These are phyloP conservation scores for Mactra quadrangularis DNA, from an alignment of 1,140 invertebrate genomes.

Conservation along the genomic window DNA sequence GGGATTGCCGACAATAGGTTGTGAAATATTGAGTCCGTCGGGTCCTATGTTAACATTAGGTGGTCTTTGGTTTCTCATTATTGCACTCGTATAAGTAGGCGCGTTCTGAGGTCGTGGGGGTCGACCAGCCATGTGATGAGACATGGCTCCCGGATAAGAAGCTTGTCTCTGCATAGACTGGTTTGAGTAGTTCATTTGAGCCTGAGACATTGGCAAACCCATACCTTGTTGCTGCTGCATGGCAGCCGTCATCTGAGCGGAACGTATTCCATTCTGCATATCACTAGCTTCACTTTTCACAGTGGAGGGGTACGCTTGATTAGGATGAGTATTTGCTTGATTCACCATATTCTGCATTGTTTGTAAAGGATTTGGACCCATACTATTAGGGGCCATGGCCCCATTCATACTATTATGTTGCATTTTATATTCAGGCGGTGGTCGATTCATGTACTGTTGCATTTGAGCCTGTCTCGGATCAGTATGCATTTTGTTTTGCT, in stretches of 20 bases:
- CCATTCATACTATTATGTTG: conserved; percentile 65
- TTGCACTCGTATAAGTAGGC: conserved; percentile 80
- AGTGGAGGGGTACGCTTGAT: conserved; percentile 69
- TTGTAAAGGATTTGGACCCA: conserved; percentile 77
- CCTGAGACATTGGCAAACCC: conserved; percentile 58
- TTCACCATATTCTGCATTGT: conserved; percentile 84
- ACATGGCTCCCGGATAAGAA: conserved; percentile 66
- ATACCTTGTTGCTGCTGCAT: conserved; percentile 64
- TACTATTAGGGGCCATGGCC: conserved; percentile 47
- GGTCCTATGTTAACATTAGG: conserved; percentile 84
- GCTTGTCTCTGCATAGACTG: conserved; percentile 68
- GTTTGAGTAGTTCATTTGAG: conserved; percentile 56
- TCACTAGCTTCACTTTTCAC: conserved; percentile 74
- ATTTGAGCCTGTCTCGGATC: conserved; percentile 72
- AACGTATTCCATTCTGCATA: conserved; percentile 67
- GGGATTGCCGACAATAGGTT: conserved; percentile 68
- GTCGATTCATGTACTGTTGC: conserved; percentile 77
- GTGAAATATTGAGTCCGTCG: conserved; percentile 84
- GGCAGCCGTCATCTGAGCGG: conserved; percentile 75
- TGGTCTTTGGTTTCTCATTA: conserved; percentile 82
- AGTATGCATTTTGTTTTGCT: conserved; percentile 67
- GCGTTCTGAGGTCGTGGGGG: conserved; percentile 62
- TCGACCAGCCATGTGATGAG: conserved; percentile 53
- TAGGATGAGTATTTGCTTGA: conserved; percentile 74
- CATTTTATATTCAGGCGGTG: conserved; percentile 81